Conservation (phyloP, 1,140 invertebrate species). For the Dendroctonus valens region DNA sequence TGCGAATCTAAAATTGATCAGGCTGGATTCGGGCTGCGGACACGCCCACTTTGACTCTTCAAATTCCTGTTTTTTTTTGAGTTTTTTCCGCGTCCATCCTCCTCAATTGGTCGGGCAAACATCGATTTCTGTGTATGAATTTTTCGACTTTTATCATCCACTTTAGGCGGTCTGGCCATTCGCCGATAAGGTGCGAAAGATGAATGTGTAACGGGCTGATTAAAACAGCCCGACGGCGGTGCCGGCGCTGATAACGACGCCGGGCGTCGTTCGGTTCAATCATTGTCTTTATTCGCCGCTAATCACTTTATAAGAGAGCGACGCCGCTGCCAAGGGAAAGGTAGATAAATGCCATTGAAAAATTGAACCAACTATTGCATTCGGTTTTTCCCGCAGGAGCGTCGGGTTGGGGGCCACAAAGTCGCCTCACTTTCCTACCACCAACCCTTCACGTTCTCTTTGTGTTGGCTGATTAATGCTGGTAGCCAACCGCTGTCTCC, state of each 20-base stretch:
- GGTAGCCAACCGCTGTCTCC: slow-evolving; percentile 39
- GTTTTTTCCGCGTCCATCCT: slow-evolving; percentile 37
- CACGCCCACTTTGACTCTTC: slow-evolving; percentile 41
- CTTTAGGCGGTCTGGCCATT: slow-evolving; percentile 31
- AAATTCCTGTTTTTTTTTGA: slow-evolving; percentile 26
- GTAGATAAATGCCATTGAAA: slow-evolving; percentile 13
- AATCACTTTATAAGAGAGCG: slow-evolving; percentile 25
- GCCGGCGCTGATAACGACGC: slow-evolving; percentile 42
- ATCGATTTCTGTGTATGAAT: no score
- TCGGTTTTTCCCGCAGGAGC: no score
- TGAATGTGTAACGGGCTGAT: slow-evolving; percentile 47
- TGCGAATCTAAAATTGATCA: slow-evolving; percentile 51
- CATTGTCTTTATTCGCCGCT: slow-evolving; percentile 41
- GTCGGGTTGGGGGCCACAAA: no score
- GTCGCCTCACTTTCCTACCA: slow-evolving; percentile 5
- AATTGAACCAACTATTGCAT: no score
- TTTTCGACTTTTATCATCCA: slow-evolving; percentile 6
- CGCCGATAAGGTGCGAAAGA: slow-evolving; percentile 46
- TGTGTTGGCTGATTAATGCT: slow-evolving; percentile 26
- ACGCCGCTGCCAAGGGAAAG: slow-evolving; percentile 2
- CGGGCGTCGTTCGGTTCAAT: slow-evolving; percentile 43
- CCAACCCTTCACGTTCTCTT: slow-evolving; percentile 33
- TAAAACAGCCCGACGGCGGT: slow-evolving; percentile 45
- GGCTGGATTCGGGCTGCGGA: slow-evolving; percentile 5
- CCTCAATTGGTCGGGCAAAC: not conserved